Evolutionary conservation across 2,797 vertebrate genomes (phyloP).

Genomic region (Loriculus beryllinus): DNA sequence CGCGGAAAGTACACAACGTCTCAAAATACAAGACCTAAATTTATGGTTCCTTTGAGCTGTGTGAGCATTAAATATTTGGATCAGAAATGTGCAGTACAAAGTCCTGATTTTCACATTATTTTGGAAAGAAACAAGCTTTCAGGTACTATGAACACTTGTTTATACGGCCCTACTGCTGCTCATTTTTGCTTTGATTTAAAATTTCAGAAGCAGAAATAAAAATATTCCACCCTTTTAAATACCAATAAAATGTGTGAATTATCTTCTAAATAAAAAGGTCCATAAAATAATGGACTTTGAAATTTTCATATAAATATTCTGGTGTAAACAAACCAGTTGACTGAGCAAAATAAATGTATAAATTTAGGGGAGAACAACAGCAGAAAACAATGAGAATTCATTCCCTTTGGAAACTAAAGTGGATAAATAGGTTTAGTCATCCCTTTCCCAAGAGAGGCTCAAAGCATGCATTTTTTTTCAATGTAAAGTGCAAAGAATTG

Average conservation of each 20-base stretch:
- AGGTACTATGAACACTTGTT: not conserved
- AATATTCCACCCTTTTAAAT: constrained; percentile 4
- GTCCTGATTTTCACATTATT: not conserved
- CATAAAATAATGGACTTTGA: not conserved
- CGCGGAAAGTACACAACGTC: not conserved
- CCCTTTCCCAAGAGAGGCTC: constrained; percentile 21
- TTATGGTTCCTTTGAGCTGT: not conserved
- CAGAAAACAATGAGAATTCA: constrained; percentile 24
- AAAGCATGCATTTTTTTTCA: constrained; percentile 16
- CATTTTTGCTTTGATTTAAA: not conserved
- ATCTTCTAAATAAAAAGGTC: not conserved
- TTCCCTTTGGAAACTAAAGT: constrained; percentile 13
- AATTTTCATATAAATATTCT: constrained; percentile 4
- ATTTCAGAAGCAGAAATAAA: not conserved
- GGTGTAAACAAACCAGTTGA: constrained; percentile 2
- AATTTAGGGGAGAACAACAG: constrained; percentile 8
- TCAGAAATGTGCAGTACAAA: not conserved
- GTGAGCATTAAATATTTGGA: not conserved
- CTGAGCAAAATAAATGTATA: constrained; percentile 27
- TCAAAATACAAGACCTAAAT: not conserved
- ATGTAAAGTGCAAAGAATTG: constrained; percentile 30
- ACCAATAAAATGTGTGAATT: not conserved
- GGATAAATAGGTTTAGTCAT: constrained; percentile 64
- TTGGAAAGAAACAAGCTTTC: not conserved
- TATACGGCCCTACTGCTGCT: not conserved